Evolutionary conservation across 2,113 vertebrate genomes (phyloP).

Genomic region (Smithornis capensis): DNA sequence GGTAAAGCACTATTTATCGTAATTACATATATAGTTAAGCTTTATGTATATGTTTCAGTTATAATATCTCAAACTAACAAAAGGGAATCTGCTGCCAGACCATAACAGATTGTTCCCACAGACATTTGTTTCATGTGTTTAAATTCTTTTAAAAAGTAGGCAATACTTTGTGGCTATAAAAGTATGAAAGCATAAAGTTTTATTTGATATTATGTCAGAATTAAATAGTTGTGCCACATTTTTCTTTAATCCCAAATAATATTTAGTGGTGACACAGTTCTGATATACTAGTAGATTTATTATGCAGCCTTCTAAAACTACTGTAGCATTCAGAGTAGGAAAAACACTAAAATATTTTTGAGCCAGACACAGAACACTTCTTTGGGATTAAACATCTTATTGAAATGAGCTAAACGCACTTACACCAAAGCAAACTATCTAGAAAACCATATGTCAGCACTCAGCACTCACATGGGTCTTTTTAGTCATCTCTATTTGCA

Average conservation of each 20-base stretch:
- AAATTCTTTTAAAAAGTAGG: constrained; percentile 66
- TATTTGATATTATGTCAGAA: constrained; percentile 49
- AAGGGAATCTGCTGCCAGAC: constrained; percentile 55
- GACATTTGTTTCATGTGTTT: constrained; percentile 56
- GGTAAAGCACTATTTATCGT: constrained; percentile 70
- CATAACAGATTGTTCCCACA: constrained; percentile 60
- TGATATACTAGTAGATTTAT: not conserved
- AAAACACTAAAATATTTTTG: not conserved
- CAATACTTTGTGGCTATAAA: constrained; percentile 52
- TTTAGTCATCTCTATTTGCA: not conserved
- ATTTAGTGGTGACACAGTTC: not conserved
- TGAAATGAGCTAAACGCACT: not conserved
- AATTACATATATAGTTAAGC: constrained; percentile 64
- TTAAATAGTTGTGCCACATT: constrained; percentile 21
- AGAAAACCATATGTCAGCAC: not conserved
- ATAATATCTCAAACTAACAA: constrained; percentile 51
- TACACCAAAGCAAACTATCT: not conserved
- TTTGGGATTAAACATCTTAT: not conserved
- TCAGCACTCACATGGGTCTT: not conserved
- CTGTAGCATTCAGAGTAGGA: not conserved
- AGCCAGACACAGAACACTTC: not conserved
- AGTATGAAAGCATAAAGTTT: constrained; percentile 45
- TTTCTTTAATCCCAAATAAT: constrained; percentile 15
- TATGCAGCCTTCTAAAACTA: not conserved
- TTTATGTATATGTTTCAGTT: constrained; percentile 54